Base-by-base conservation (phyloP, 1,140 invertebrate genomes). In the Drosophila sechellia region DNA sequence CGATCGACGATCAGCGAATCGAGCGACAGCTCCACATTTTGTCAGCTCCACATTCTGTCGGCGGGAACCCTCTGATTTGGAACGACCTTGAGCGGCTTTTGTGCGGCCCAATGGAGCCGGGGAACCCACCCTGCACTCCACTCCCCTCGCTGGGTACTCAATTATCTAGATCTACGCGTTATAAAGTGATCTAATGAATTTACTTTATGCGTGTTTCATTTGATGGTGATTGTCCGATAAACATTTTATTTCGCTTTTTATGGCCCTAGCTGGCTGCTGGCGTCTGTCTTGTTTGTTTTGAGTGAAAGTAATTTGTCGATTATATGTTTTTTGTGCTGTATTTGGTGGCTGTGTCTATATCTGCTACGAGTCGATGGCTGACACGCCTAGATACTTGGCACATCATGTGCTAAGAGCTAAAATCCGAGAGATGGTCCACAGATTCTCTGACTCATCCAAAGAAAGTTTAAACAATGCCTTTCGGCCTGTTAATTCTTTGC, bases 221-320 rank as follows among this genome's bases (percentile, higher is more conserved):
- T 46, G 61, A 76, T 80, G 46, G 43, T 46, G 63, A 86, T 86
- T 78, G 63, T 52, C 58, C 57, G 81, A 74, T 86, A 74, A 78
- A 81, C 75, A 65, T 83, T 86, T 84, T 68, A 76, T 68, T 76
- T 76, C 35, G 43, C 34, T 72, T 72, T 73, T 75, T 65, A 84
- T 76, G 42, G 20, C 66, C 42, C 66, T 65, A 55, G 63, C 72
- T 75, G 59, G 8, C 50, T 43, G 55, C 48, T 39, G 25, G 12
- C 22, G 25, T 49, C 1, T 54, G 39, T 43, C 31, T 50, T 58
- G 57, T 66, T 81, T 56, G 60, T 39, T 72, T 74, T 78, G 61
- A 76, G 83, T 87, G 83, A 86, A 86, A 86, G 83, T 86, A 87
- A 86, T 79, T 86, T 78, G 77, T 80, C 60, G 56, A 65, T 57